Base-by-base conservation (phyloP, 2,888 invertebrate genomes). In the Thumatha senex region DNA sequence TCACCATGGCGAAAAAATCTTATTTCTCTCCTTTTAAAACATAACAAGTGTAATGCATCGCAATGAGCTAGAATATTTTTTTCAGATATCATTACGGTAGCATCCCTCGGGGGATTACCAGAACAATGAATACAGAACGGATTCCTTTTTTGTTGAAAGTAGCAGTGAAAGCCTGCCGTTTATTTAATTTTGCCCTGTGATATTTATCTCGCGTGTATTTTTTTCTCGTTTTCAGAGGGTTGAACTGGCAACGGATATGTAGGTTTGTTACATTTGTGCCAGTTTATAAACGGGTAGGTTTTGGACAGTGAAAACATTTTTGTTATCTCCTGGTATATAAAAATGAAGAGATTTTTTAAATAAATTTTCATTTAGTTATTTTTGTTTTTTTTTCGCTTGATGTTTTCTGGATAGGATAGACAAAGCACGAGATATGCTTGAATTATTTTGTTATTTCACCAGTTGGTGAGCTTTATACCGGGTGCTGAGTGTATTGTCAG, bases 101-200 rank as follows among this genome's bases (percentile, higher is more conserved):
- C 45, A 52, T 59, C 44, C 72, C 61, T 69, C 13, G 56, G 61
- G 61, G 76, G 59, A 57, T 68, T 63, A 53, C 57, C 60, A 67
- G 54, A 60, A 73, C 78, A 76, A 76, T 78, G 76, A 76, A 78
- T 76, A 76, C 59, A 75, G 64, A 76, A 67, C 58, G 56, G 66
- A 58, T 51, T 60, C 47, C 53, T 61, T 70, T 64, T 57, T 60
- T n/a, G 46, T 51, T 15, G n/a, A 24, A 24, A 24, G 40, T 48
- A 29, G 35, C 36, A 14, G 39, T 40, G 46, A 40, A 48, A 46
- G 15, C 42, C 54, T 46, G 43, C 42, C 56, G 52, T 64, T 60
- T 59, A 63, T 67, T 67, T 68, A 65, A 67, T 65, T 61, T 63
- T 48, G 30, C 40, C 51, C 34, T 40, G 52, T 60, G 51, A 60